These are phyloP conservation scores for Aleiodes alternator DNA, from an alignment of 2,888 invertebrate species.

Conservation along the genomic window DNA sequence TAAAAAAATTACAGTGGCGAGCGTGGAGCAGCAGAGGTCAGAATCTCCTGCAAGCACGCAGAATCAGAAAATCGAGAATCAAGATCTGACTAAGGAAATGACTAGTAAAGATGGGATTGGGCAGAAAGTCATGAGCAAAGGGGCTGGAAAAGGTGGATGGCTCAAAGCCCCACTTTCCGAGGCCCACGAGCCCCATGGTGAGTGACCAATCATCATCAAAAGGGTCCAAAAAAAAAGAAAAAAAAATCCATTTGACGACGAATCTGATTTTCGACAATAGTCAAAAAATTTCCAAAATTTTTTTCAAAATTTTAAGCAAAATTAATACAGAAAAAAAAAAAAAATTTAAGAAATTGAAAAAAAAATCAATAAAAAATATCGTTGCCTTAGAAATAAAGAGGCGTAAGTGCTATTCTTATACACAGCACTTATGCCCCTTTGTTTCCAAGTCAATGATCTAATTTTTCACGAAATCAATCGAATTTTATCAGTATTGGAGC, in stretches of 20 bases:
- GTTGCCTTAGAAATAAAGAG: too few relatives aligned
- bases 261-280: constrained; percentile 52
- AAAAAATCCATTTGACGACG: constrained; percentile 48
- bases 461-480: too few relatives aligned
- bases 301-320: too few relatives aligned
- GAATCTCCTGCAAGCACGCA: constrained; percentile 73
- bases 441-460: too few relatives aligned
- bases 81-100: constrained; percentile 73
- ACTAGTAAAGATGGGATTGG: constrained; percentile 74
- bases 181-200: constrained; percentile 75
- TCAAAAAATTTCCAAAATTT: too few relatives aligned
- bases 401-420: too few relatives aligned
- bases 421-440: too few relatives aligned
- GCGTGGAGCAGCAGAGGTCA: constrained; percentile 74
- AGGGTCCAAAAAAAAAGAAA: constrained; percentile 31
- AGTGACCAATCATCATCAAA: constrained; percentile 63
- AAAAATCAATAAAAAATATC: too few relatives aligned
- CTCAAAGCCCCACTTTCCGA: constrained; percentile 73
- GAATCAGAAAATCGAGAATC: constrained; percentile 73
- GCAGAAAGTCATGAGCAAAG: constrained; percentile 73
- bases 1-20: constrained; percentile 74
- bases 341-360: too few relatives aligned
- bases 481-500: too few relatives aligned
- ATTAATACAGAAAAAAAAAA: background rate
- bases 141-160: constrained; percentile 74